Evolutionary conservation across 2,888 invertebrate genomes (phyloP), one percentile per base, ranked within the genome.

Genomic region (Drosophila kuntzei): DNA sequence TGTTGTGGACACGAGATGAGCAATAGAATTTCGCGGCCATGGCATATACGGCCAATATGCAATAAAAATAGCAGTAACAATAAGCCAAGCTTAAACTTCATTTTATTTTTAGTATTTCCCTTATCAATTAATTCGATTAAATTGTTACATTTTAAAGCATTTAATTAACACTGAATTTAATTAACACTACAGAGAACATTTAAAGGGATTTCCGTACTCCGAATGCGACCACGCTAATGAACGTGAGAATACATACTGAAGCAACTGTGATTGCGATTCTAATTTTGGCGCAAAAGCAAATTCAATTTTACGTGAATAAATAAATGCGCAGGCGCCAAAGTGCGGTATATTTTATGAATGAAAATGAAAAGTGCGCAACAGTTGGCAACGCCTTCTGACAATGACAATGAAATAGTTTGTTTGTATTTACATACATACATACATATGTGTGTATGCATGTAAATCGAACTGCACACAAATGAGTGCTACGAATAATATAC

Each of bases 171-270:
- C 6, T 3, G 0, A 14, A 25, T 20, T 18, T 8, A 43, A 18
- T 47, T 6, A 39, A 53, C 25, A 47, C 2, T 16, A n/a, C n/a
- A n/a, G n/a, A n/a, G n/a, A n/a, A n/a, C n/a, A n/a, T n/a, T n/a
- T n/a, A n/a, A n/a, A n/a, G n/a, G n/a, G n/a, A n/a, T n/a, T n/a
- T 34, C 1, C 44, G n/a, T 12, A 3, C n/a, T 16, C 29, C 43
- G 16, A 51, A 50, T 75, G 61, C 77, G 74, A 67, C 83, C 59
- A 61, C 54, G 41, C 61, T 67, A 74, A 76, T 86, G 80, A 81
- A 75, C 81, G 76, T 73, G 69, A 71, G 65, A 76, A 87, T 65
- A 68, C 89, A 81, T 75, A 85, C 89, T 85, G 79, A 80, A 47
- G 50, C 67, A 71, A 75, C 71, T 68, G 85, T 80, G 78, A 83